phyloP scores from a whole-genome alignment of 2,113 vertebrate species.

The Callocephalon fimbriatum region DNA sequence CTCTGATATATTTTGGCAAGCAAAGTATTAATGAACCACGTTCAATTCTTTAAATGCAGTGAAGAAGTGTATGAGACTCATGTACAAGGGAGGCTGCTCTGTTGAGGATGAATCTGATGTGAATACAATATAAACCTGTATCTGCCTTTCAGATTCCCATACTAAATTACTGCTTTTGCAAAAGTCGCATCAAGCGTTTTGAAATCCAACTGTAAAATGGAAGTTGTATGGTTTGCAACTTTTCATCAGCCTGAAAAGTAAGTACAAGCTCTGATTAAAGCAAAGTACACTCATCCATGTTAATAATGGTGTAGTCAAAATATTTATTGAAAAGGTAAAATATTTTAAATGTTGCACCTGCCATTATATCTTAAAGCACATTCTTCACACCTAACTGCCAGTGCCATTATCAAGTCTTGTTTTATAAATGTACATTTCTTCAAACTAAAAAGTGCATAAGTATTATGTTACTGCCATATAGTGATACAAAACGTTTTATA shows the following conservation, averaged over 20 bases:
- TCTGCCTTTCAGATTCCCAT: slow-evolving; percentile 27
- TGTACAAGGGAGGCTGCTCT: slow-evolving; percentile 20
- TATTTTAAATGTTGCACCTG: slow-evolving; percentile 78
- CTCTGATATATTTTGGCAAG: slow-evolving; percentile 44
- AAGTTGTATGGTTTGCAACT: slow-evolving; percentile 59
- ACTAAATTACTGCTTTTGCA: slow-evolving; percentile 42
- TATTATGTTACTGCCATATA: slow-evolving; percentile 84
- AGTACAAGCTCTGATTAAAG: slow-evolving; percentile 70
- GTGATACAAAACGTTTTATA: slow-evolving; percentile 80
- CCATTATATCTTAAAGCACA: slow-evolving; percentile 77
- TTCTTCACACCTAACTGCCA: slow-evolving; percentile 82
- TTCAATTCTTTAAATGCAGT: slow-evolving; percentile 8
- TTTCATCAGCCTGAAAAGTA: slow-evolving; percentile 56
- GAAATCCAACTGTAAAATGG: not conserved
- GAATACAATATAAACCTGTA: slow-evolving; percentile 16
- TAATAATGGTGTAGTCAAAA: slow-evolving; percentile 73
- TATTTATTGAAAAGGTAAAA: slow-evolving; percentile 80
- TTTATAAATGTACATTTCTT: slow-evolving; percentile 78
- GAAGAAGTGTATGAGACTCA: slow-evolving; percentile 25
- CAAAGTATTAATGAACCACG: slow-evolving; percentile 44
- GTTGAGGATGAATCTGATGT: slow-evolving; percentile 20
- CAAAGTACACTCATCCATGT: slow-evolving; percentile 45
- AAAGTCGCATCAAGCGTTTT: slow-evolving; percentile 42
- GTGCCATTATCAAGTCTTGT: slow-evolving; percentile 80
- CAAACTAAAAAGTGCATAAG: slow-evolving; percentile 80